These are phyloP conservation scores for Ailuropoda melanoleuca DNA, from an alignment of 2,113 vertebrate species.

Conservation along the genomic window DNA sequence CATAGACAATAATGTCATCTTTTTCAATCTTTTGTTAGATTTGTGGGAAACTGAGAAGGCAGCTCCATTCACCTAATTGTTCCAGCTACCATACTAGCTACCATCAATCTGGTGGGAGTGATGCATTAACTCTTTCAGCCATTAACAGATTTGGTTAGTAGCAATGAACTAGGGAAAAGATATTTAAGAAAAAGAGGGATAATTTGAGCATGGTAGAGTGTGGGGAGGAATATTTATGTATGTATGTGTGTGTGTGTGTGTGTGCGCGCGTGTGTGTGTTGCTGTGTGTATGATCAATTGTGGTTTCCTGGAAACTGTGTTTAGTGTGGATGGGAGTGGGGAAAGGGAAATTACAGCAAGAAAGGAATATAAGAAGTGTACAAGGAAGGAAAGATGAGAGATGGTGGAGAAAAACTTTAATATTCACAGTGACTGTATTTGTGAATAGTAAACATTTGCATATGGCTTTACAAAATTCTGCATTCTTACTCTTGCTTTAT, in stretches of 20 bases:
- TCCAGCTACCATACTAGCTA: not conserved
- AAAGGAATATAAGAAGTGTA: not conserved
- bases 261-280: not conserved
- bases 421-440: not conserved
- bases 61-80: no score
- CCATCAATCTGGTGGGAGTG: not conserved
- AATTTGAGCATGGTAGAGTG: not conserved
- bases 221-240: not conserved
- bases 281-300: not conserved
- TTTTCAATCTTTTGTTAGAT: not conserved
- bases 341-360: not conserved
- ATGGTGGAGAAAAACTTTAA: not conserved
- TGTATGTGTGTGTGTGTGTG: not conserved
- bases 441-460: not conserved
- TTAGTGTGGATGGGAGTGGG: not conserved
- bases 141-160: not conserved
- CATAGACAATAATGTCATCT: not conserved
- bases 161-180: not conserved
- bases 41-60: not conserved
- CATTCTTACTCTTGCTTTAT: not conserved
- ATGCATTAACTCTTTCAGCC: not conserved
- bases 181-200: not conserved
- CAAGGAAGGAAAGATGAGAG: not conserved
- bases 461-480: not conserved
- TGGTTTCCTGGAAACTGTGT: not conserved